Base-by-base conservation (phyloP, 2,113 vertebrate genomes). In the Sula dactylatra region DNA sequence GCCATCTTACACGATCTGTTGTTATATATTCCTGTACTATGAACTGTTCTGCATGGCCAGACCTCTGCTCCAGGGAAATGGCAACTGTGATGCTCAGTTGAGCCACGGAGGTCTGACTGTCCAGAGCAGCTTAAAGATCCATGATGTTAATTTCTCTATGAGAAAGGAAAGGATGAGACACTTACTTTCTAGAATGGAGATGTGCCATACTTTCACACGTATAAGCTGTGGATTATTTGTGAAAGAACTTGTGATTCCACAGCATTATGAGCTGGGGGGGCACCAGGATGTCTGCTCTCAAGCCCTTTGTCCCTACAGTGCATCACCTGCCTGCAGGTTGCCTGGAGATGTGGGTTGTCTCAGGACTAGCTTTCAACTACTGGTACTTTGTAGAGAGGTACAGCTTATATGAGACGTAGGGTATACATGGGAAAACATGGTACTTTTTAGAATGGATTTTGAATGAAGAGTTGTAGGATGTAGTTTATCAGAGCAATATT, bases 381-480 rank as follows among this genome's bases (percentile, higher is more conserved):
- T 82, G 90, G 86, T 88, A 64, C 83, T 87, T 66, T 73, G 55
- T 47, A 13, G 61, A 67, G 59, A 78, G 50, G 47, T 96, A 44
- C 65, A 84, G 52, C 67, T 86, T 64, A 12, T 36, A 32, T 74
- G 47, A 79, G 25, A 50, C 4, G 0, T 64, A 70, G 49, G 17
- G 19, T 42, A 67, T 55, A 32, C 31, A 22, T 82, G 27, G 69
- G 65, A 85, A 91, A 89, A 87, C 42, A 49, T 0, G 3, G 8
- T 82, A 55, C 81, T 74, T 78, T 94, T 92, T 86, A 97, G 69
- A 52, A 91, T 89, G 69, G 36, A 40, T 56, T 95, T 89, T n/a
- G 36, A 69, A 45, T 49, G 52, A 71, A 49, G 82, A 80, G 77
- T 87, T 82, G 61, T 31, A 82, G 40, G 19, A 65, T 86, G 34